phyloP scores from a whole-genome alignment of 2,797 vertebrate genomes.

The Esox masquinongy region DNA sequence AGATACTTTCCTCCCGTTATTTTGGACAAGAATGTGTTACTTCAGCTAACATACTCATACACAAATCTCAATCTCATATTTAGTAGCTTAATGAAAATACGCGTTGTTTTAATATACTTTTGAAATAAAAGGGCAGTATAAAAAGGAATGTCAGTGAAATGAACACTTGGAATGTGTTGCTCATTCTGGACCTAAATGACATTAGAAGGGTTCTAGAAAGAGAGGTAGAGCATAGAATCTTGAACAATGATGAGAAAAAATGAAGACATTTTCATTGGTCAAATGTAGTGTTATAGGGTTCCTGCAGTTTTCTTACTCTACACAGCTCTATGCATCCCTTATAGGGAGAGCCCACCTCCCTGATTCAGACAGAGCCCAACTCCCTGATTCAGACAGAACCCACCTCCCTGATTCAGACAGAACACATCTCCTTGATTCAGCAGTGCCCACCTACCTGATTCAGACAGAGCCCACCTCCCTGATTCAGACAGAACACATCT shows the following conservation, averaged over 20 bases:
- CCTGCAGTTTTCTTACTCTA: background rate
- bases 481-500: no score
- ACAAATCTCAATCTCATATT: background rate
- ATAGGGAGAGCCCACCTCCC: background rate
- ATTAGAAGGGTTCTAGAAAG: background rate
- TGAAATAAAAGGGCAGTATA: background rate
- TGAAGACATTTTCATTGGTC: no score
- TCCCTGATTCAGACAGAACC: background rate
- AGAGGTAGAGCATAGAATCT: conserved; percentile 1
- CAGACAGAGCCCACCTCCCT: no score
- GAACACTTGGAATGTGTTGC: background rate
- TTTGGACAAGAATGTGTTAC: background rate
- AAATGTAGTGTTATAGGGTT: background rate
- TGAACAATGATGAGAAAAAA: background rate
- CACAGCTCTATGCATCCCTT: background rate
- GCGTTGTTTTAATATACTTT: no score
- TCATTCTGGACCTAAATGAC: background rate
- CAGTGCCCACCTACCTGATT: no score
- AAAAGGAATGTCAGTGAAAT: background rate
- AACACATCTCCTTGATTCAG: no score
- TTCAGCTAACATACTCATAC: background rate
- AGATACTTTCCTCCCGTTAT: background rate
- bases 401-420: no score
- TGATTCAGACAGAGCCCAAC: background rate
- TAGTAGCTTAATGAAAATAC: conserved; percentile 1